Percentiles rank a stretch among this genome's conserved stretches.
These are phyloP conservation scores for Acanthosepion pharaonis DNA, from an alignment of 2,888 invertebrate genomes.

Conservation along the genomic window DNA sequence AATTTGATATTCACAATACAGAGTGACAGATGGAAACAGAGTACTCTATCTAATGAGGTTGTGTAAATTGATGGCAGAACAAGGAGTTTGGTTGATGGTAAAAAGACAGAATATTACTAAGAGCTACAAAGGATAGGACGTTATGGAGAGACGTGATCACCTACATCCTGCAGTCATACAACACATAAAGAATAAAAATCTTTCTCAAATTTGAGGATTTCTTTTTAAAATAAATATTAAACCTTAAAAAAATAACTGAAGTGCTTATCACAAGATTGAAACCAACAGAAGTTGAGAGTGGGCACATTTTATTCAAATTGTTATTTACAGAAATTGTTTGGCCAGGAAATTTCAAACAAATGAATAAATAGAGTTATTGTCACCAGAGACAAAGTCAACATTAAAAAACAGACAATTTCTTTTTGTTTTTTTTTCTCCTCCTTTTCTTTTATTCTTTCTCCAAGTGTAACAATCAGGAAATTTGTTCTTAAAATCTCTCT, in stretches of 20 bases:
- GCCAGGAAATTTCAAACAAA: background rate
- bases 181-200: background rate
- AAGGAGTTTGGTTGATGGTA: too few relatives aligned
- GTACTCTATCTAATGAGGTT: too few relatives aligned
- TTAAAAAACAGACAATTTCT: background rate
- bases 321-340: conserved; percentile 33
- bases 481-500: background rate
- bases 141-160: too few relatives aligned
- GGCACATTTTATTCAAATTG: background rate
- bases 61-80: too few relatives aligned
- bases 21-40: too few relatives aligned
- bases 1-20: too few relatives aligned
- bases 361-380: conserved; percentile 12
- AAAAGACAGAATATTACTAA: too few relatives aligned
- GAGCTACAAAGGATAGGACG: too few relatives aligned
- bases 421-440: background rate
- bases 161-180: too few relatives aligned
- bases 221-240: background rate
- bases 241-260: background rate
- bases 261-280: background rate
- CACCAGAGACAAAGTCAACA: conserved; percentile 11
- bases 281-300: background rate
- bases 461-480: background rate
- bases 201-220: background rate
- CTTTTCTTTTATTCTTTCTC: background rate